Evolutionary conservation across 2,888 invertebrate genomes (phyloP), one percentile per base, ranked within the genome.

Genomic region (Diplazon laetatorius): DNA sequence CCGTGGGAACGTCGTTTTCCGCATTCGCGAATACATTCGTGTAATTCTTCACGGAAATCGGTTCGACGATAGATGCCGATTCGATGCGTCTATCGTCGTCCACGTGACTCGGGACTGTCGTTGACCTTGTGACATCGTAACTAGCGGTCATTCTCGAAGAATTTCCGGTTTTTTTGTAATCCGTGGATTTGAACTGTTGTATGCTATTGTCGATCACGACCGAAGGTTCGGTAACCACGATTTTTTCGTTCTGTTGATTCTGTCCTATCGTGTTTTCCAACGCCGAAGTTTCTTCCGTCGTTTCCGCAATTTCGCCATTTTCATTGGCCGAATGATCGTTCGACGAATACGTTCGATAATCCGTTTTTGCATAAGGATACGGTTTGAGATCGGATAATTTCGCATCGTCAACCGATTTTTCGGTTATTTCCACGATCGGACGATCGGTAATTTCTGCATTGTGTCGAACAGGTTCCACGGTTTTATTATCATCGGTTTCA

Each of bases 221-320:
- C 1, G 87, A 86, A 1, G 88, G 76, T 66, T 88, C 87, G 0
- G 87, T 88, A 0, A 86, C 82, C 9, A 85, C 62, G 8, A 82
- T 79, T 48, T 87, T 85, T 39, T 83, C 84, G n/a, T 84, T 84
- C 0, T 82, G 75, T 2, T 84, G 72, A 37, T 60, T 71, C 35
- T 72, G 80, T 1, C 84, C 86, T 8, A 89, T 89, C 2, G 87
- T 88, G 62, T 89, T 89, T 55, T 88, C 88, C 8, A 83, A 80
- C 2, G 87, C 82, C 0, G 84, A 85, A 0, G 80, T 78, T 52
- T 87, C 88, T 20, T 88, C 84, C 0, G 82, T 84, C 2, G 70
- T 63, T 8, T 69, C 60, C 1, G 69, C 65, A 9, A 22, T 6
- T 35, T 55, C 72, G 14, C 69, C 44, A 9, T 42, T 16, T n/a